Evolutionary conservation across 2,888 invertebrate genomes (phyloP), one percentile per base, ranked within the genome.

Genomic region (Ophion obscuratus): DNA sequence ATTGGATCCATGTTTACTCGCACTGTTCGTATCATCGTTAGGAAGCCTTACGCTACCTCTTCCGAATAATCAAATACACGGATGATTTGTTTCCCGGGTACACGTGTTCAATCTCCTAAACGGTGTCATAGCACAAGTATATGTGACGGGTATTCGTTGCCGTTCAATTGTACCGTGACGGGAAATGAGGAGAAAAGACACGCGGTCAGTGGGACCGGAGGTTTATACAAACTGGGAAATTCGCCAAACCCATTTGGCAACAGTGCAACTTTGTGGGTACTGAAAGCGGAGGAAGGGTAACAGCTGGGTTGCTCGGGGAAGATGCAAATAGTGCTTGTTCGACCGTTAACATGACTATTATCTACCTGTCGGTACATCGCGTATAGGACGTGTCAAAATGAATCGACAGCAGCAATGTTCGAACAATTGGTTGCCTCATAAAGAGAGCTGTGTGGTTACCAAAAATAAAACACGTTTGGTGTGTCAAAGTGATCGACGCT

Each of bases 291-390:
- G 14, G 62, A 11, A 62, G 27, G 10, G 24, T 27, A 27, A 27
- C 62, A 62, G 62, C 62, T 24, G 62, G 10, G 62, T 62, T 27
- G 27, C 62, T 62, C 27, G 62, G 27, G 62, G 27, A 20, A 7
- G 59, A 62, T 24, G 62, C 27, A 62, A 62, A 62, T 62, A 62
- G 27, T 24, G 62, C 62, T 62, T 62, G 62, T 11, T 24, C 62
- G 62, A 27, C 11, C 27, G 62, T 62, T 62, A 24, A 62, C 62
- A 62, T 27, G 27, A 62, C 62, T 62, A 62, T 62, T 62, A 62
- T 62, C 62, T 24, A 53, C 53, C 17, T 53, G 53, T 5, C 14
- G 5, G 53, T 53, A 14, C 53, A 53, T 53, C 53, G 4, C 14
- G 5, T 17, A 14, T 17, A 53, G 53, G 17, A 17, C 53, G 17